Evolutionary conservation across 2,113 vertebrate species (phyloP).

Genomic region (Canis aureus): DNA sequence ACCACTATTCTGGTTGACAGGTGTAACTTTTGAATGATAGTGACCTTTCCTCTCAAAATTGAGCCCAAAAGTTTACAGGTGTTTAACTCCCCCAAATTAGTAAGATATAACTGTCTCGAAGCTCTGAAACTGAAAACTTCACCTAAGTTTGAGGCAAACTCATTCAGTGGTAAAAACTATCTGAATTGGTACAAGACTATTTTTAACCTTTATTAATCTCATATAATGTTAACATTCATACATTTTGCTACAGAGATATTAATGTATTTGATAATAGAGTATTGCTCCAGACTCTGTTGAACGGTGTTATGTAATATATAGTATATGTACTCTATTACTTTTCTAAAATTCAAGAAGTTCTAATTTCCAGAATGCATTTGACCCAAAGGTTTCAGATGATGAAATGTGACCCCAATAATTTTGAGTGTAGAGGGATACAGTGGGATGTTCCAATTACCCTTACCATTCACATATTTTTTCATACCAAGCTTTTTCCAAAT

Average conservation of each 20-base stretch:
- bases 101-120: constrained; percentile 5
- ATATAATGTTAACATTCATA: not conserved
- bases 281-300: not conserved
- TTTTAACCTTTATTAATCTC: constrained; percentile 2
- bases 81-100: constrained; percentile 15
- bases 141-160: not conserved
- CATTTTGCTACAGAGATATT: not conserved
- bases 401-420: not conserved
- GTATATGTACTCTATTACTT: not conserved
- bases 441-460: not conserved
- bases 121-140: constrained; percentile 19
- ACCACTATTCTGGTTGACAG: not conserved
- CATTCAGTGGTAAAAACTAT: not conserved
- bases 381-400: not conserved
- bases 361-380: constrained; percentile 19
- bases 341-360: constrained; percentile 12
- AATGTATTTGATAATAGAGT: not conserved
- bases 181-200: not conserved
- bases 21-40: not conserved
- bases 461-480: not conserved
- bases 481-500: not conserved
- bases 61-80: not conserved
- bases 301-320: not conserved
- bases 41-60: constrained; percentile 13
- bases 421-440: not conserved